Evolutionary conservation across 2,888 invertebrate species (phyloP), one percentile per base, ranked within the genome.

Genomic region (Trissolcus japonicus): DNA sequence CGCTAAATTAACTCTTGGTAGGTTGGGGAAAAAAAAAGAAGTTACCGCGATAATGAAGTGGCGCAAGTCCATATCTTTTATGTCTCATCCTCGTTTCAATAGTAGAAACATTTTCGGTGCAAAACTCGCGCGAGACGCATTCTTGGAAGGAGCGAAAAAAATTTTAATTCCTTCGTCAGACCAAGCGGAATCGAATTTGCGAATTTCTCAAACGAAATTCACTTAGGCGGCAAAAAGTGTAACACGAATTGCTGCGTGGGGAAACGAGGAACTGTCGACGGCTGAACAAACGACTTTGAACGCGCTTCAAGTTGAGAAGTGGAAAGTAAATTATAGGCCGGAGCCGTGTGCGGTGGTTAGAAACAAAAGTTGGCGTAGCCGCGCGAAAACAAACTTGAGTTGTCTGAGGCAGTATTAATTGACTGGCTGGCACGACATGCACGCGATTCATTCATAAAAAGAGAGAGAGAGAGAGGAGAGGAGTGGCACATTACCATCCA

Each of bases 381-480:
- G 65, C 60, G 51, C 50, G 51, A 57, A 63, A 50, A 55, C 40
- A 19, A 50, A 55, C 19, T 16, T 17, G 40, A 57, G 50, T 55
- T 54, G 56, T 62, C 60, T 16, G 17, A 54, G 60, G 65, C 66
- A 57, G 79, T 82, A 78, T 80, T 85, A 85, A 85, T 84, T 83
- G 83, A 81, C 82, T 74, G 80, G 76, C 78, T 80, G 82, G 82
- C 82, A 83, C 51, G 71, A 59, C 76, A 79, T 83, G 85, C 85
- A 86, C 86, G 87, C 86, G 86, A 87, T 87, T 86, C 86, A 87
- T 87, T 87, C 86, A 87, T 85, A 84, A 86, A 80, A 60, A 40
- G 56, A 46, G 62, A 41, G 57, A 56, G 51, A 57, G 65, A 35
- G 55, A 60, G 55, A 35, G 35, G 40, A 66, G 63, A 59, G 56